Evolutionary conservation across 2,113 vertebrate genomes (phyloP), one percentile per base, ranked within the genome.

Genomic region (Etia nguti): DNA sequence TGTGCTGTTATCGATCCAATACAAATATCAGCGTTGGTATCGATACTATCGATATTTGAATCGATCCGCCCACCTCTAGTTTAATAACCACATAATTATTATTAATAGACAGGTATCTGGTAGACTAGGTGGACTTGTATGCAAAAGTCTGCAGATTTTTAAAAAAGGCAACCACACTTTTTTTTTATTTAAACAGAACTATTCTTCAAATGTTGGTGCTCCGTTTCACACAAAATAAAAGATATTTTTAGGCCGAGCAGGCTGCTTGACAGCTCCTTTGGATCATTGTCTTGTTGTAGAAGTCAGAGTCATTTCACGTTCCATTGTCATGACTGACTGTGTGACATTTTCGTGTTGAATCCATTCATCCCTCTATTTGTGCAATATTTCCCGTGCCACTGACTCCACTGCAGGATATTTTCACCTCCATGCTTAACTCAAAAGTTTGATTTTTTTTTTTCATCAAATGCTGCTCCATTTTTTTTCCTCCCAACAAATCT

Each of bases 371-470:
- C 43, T 31, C 0, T 50, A 77, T 77, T 48, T 77, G 26, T 0
- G 0, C 43, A 50, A 50, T 50, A 24, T 1, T 77, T 0, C 1
- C 10, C 15, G 6, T 31, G 24, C 10, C 16, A 50, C 22, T 75
- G 70, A 50, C 70, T 20, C 24, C 24, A 1, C 24, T 77, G 43
- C 43, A 31, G 16, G 26, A 50, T 1, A 50, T 50, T 77, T 77
- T 16, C 70, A 77, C 43, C 16, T 50, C 24, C 4, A 2, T 50
- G 70, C 70, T 20, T 31, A 29, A 77, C 24, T 77, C 26, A 50
- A 50, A 31, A 70, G 0, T 2, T 0, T 1, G 26, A 1, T 16
- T 43, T 6, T 24, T 16, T 6, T 12, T 11, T 0, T 0, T 4
- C 10, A 13, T 50, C 1, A 77, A 75, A 50, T 31, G 43, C 43